A percentile compares a stretch with the other conserved stretches of the same genome.
phyloP scores from a whole-genome alignment of 2,888 invertebrate genomes.

The Chirona hameri region DNA sequence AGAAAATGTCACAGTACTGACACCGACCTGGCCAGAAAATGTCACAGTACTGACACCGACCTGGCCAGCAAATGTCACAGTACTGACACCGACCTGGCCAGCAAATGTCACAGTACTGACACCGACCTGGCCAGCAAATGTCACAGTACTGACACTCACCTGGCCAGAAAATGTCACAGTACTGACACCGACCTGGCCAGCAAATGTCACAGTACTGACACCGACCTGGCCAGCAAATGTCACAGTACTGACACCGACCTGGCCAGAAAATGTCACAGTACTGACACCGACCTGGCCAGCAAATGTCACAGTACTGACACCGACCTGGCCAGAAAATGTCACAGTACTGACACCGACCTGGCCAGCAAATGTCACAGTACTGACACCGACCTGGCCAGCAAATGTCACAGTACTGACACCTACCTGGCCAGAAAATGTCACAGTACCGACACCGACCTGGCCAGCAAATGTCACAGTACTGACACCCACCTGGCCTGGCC shows the following conservation, averaged over 20 bases:
- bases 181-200: constrained; percentile 42
- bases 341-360: neutral
- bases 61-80: constrained; percentile 41
- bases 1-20: constrained; percentile 36
- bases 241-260: no score
- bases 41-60: no score
- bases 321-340: constrained; percentile 41
- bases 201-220: constrained; percentile 34
- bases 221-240: no score
- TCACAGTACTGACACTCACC: neutral
- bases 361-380: no score
- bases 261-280: constrained; percentile 38
- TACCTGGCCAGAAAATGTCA: no score
- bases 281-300: no score
- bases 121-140: constrained; percentile 41
- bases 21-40: no score
- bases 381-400: constrained; percentile 41
- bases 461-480: constrained; percentile 37
- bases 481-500: no score
- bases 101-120: no score
- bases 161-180: no score
- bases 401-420: constrained; percentile 32
- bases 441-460: no score
- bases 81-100: neutral
- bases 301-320: no score